Evolutionary conservation across 2,113 vertebrate genomes (phyloP).

Genomic region (Gavia stellata): DNA sequence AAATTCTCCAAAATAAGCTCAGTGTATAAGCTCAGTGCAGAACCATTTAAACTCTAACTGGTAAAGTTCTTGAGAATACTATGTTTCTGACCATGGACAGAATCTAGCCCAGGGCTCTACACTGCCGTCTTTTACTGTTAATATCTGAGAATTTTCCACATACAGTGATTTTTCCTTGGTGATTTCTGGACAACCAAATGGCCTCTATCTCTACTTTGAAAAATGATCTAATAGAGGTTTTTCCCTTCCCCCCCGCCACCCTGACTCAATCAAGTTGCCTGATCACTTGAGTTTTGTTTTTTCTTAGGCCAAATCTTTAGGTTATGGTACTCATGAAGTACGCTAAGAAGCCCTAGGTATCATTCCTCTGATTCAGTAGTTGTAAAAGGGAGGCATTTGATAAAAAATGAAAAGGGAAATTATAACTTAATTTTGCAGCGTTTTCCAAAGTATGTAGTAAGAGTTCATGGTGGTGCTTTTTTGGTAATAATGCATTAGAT

Average conservation of each 20-base stretch:
- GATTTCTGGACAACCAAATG: neutral
- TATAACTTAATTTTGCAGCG: neutral
- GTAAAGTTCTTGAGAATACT: neutral
- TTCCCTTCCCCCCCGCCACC: neutral
- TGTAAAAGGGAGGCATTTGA: neutral
- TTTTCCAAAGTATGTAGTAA: neutral
- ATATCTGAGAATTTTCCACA: neutral
- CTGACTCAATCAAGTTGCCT: neutral
- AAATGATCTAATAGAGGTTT: neutral
- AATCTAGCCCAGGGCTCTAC: neutral
- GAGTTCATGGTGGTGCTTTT: neutral
- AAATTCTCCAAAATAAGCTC: neutral
- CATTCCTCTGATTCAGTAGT: neutral
- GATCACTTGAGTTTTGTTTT: neutral
- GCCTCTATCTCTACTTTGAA: neutral
- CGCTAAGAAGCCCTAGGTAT: neutral
- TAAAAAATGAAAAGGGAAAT: neutral
- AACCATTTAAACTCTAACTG: neutral
- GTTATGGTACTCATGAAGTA: neutral
- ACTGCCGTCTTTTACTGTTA: neutral
- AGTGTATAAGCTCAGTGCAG: neutral
- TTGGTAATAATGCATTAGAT: neutral
- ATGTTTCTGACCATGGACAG: neutral
- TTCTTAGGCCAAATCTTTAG: neutral
- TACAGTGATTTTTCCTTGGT: neutral